phyloP scores from a whole-genome alignment of 2,797 vertebrate genomes.

The Tachyglossus aculeatus region DNA sequence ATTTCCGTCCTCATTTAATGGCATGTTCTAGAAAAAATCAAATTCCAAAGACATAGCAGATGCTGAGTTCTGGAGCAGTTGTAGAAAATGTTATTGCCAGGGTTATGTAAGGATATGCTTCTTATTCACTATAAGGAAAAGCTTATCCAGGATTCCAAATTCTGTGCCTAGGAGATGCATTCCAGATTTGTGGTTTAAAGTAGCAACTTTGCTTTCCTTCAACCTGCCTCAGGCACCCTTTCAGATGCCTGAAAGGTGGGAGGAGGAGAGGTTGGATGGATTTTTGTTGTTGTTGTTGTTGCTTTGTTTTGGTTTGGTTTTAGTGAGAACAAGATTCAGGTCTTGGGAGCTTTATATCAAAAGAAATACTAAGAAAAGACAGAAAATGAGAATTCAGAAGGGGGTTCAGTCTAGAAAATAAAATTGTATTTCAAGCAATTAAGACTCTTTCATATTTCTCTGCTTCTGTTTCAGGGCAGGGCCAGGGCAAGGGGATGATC shows the following conservation, averaged over 20 bases:
- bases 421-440: constrained; percentile 13
- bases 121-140: too few species aligned
- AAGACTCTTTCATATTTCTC: constrained; percentile 23
- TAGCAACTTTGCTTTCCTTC: too few species aligned
- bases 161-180: neutral
- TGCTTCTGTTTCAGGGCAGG: constrained; percentile 33
- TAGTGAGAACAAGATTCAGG: neutral
- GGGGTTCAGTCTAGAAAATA: constrained; percentile 1
- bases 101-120: neutral
- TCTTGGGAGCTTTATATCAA: neutral
- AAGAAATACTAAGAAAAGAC: neutral
- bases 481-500: constrained; percentile 28
- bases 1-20: constrained; percentile 46
- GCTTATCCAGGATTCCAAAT: neutral
- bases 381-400: neutral
- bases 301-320: neutral
- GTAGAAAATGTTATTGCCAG: constrained; percentile 15
- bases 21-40: neutral
- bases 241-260: too few species aligned
- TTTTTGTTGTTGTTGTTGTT: too few species aligned
- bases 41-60: constrained; percentile 14
- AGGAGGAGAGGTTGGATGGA: too few species aligned
- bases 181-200: neutral
- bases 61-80: constrained; percentile 6
- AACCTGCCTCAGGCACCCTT: neutral